Conservation (phyloP, 30 jellyfish, hydroid and myxozoan genomes). For the Aurelia aurita complex sp. Pacific region DNA sequence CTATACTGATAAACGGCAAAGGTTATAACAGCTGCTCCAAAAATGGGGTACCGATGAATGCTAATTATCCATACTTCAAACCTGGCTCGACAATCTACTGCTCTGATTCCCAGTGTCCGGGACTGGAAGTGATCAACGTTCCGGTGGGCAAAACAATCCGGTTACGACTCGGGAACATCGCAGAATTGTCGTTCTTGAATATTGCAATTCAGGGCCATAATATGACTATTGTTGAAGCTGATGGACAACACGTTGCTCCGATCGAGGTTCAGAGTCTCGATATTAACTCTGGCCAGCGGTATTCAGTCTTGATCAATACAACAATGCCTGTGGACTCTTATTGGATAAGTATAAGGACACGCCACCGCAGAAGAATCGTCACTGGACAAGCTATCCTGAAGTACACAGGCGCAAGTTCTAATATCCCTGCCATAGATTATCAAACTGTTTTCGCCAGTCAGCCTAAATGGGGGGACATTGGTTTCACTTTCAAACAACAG, state of each 20-base stretch:
- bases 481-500: constrained; percentile 32
- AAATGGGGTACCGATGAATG: constrained; percentile 31
- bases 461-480: constrained; percentile 69
- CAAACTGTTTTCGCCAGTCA: constrained; percentile 37
- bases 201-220: constrained; percentile 61
- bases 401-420: constrained; percentile 16
- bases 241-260: constrained; percentile 43
- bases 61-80: constrained; percentile 44
- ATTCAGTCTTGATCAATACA: constrained; percentile 55
- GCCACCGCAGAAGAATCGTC: constrained; percentile 68
- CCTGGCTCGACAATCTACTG: constrained; percentile 41
- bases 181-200: constrained; percentile 59
- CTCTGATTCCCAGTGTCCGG: constrained; percentile 59
- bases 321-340: constrained; percentile 27
- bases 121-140: constrained; percentile 33
- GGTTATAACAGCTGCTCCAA: constrained; percentile 49
- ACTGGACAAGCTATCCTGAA: constrained; percentile 61
- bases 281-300: constrained; percentile 66
- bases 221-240: constrained; percentile 60
- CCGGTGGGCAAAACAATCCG: constrained; percentile 14
- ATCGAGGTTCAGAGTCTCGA: constrained; percentile 41
- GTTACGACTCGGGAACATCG: constrained; percentile 47
- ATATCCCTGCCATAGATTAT: background rate
- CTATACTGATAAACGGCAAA: constrained; percentile 46
- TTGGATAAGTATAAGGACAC: constrained; percentile 64